A percentile compares a stretch with the other conserved stretches of the same genome.
These are phyloP conservation scores for Turritopsis dohrnii DNA, from an alignment of 30 jellyfish, hydroid and myxozoan genomes.

Conservation along the genomic window DNA sequence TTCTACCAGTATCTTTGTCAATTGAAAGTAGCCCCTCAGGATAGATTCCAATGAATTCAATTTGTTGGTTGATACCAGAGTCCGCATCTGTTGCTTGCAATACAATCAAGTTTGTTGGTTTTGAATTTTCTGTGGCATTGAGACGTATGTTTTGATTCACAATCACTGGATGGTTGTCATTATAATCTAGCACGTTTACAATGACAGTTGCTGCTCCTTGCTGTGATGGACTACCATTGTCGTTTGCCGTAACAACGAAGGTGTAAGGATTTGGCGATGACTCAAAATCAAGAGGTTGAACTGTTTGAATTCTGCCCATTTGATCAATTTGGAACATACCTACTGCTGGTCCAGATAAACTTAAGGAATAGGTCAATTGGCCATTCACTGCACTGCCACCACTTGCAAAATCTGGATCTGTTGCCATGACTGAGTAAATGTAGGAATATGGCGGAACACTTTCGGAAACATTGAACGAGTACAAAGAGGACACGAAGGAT, in stretches of 20 bases:
- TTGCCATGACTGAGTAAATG: constrained; percentile 39
- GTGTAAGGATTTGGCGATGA: neutral
- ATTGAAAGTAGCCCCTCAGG: constrained; percentile 57
- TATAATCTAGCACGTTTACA: constrained; percentile 51
- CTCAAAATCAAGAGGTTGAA: constrained; percentile 52
- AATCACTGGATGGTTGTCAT: constrained; percentile 76
- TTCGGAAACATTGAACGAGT: constrained; percentile 47
- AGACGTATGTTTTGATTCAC: neutral
- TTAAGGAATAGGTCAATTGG: constrained; percentile 40
- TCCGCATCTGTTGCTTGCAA: constrained; percentile 38
- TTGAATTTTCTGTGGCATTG: constrained; percentile 25
- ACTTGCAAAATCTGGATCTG: constrained; percentile 28
- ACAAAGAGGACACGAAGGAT: constrained; percentile 20
- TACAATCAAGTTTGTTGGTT: neutral
- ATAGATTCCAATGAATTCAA: constrained; percentile 24
- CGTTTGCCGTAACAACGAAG: constrained; percentile 42
- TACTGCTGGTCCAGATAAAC: constrained; percentile 35
- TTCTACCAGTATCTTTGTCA: constrained; percentile 30
- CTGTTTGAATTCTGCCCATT: constrained; percentile 28
- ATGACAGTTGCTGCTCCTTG: constrained; percentile 29
- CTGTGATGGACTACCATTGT: constrained; percentile 54
- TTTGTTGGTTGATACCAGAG: constrained; percentile 12
- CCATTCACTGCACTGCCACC: constrained; percentile 42
- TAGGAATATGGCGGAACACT: constrained; percentile 8
- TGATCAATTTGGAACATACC: constrained; percentile 34